Base-by-base conservation (phyloP, 2,797 vertebrate species). In the Anableps anableps region DNA sequence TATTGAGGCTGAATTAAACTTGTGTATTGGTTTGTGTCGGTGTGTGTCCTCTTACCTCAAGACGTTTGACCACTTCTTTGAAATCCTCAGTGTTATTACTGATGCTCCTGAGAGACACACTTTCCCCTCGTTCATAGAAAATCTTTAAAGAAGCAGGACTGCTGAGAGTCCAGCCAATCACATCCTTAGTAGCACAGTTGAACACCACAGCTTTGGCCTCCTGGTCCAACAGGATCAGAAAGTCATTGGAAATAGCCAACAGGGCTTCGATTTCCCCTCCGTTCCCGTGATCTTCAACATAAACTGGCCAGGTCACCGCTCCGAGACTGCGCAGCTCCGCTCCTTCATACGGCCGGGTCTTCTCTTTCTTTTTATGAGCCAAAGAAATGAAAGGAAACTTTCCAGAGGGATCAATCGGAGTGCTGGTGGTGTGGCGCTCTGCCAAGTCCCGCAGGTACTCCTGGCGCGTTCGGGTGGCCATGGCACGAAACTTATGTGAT, bases 321-420 rank as follows among this genome's bases (percentile, higher is more conserved):
- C 98, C 98, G 68, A 95, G 94, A 87, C 98, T 99, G 64, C 97
- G 97, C 73, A 99, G 96, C 90, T 99, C 98, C 0, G 98, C 97
- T 74, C 97, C 97, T 1, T 88, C 88, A 17, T 97, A 98, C 1
- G 98, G 96, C 73, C 97, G 97, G 29, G 95, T 97, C 89, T 99
- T 99, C 77, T 99, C 98, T 79, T 99, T 99, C 87, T 97, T 99
- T 93, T 99, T 99, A 78, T 98, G 98, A 41, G 98, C 98, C 84
- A 99, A 93, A 0, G 98, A 99, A 93, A 99, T 99, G 89, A 99
- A 99, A 0, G 98, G 98, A 74, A 99, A 99, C 92, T 99, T 99
- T 77, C 98, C 98, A 0, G 98, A 99, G 34, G 98, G 97, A 91
- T 99, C 98, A 5, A 99, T 98, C 47, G 98, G 97, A 0, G 98